Evolutionary conservation across 2,888 invertebrate species (phyloP), one percentile per base, ranked within the genome.

Genomic region (Trissolcus japonicus): DNA sequence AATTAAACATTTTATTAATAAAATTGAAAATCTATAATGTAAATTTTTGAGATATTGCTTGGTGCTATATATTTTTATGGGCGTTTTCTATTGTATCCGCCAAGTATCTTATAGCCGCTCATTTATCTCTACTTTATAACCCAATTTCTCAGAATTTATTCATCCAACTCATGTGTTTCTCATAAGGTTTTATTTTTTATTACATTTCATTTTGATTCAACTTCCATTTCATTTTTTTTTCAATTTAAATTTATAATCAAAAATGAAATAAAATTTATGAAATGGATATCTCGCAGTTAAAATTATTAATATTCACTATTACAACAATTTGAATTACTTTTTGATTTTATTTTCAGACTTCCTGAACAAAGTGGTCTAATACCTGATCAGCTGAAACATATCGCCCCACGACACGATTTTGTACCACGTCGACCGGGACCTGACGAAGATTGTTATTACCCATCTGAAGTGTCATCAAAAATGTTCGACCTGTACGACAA

Each of bases 401-500:
- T 21, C 9, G 35, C 43, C 48, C 59, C n/a, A 11, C 74, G 59
- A 14, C 48, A 53, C 13, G 11, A 19, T 41, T 60, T 67, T 16
- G 40, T 65, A 3, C 51, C 74, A 1, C 56, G 14, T 9, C 7
- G 35, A 4, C 80, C 82, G 17, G 71, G 69, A 21, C 3, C 50
- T 2, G 59, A 80, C 0, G 76, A 80, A 66, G 82, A 85, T 59
- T 78, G 81, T 1, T 35, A 9, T 1, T 86, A 86, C 78, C 80
- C 85, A 6, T 78, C 63, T 29, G 80, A 83, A 41, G 35, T 51
- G 1, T 78, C 82, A 68, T 55, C 72, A n/a, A 54, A 69, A 16
- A 77, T 71, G 1, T 85, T 79, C 61, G 82, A 86, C 79, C 80
- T 84, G 2, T 85, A 84, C 53, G 85, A 86, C 54, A 46, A 56